A percentile compares a stretch with the other conserved stretches of the same genome.
Conservation (phyloP, 1,140 invertebrate genomes). For the Adelges cooleyi region DNA sequence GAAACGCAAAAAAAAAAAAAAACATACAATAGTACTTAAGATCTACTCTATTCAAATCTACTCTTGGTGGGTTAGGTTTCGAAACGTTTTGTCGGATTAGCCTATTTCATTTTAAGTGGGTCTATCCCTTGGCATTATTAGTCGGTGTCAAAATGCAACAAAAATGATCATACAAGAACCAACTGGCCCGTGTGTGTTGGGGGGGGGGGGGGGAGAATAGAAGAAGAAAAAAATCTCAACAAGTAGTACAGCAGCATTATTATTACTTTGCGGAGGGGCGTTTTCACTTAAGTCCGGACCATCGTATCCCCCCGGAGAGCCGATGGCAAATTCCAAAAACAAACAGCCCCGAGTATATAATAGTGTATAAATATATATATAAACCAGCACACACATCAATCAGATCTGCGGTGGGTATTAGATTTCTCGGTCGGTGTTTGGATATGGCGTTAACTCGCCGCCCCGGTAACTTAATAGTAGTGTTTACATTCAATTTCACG, state of each 20-base stretch:
- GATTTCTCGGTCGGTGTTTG: constrained; percentile 18
- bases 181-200: not conserved
- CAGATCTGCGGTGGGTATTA: constrained; percentile 8
- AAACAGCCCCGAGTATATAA: not conserved
- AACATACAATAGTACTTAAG: no score
- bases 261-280: not conserved
- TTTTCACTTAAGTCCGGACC: not conserved
- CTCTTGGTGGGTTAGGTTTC: no score
- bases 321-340: constrained; percentile 16
- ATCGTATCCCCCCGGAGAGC: not conserved
- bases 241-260: not conserved
- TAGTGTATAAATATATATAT: not conserved
- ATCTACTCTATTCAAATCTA: no score
- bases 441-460: constrained; percentile 24
- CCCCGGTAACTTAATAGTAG: constrained; percentile 24
- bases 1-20: no score
- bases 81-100: no score
- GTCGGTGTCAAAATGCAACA: not conserved
- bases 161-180: no score
- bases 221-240: constrained; percentile 9
- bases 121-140: no score
- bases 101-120: no score
- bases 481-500: constrained; percentile 28
- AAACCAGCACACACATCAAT: constrained; percentile 6
- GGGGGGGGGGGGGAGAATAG: not conserved